A percentile compares a stretch with the other conserved stretches of the same genome.
phyloP scores from a whole-genome alignment of 2,888 invertebrate genomes.

The Teinopalpus imperialis region DNA sequence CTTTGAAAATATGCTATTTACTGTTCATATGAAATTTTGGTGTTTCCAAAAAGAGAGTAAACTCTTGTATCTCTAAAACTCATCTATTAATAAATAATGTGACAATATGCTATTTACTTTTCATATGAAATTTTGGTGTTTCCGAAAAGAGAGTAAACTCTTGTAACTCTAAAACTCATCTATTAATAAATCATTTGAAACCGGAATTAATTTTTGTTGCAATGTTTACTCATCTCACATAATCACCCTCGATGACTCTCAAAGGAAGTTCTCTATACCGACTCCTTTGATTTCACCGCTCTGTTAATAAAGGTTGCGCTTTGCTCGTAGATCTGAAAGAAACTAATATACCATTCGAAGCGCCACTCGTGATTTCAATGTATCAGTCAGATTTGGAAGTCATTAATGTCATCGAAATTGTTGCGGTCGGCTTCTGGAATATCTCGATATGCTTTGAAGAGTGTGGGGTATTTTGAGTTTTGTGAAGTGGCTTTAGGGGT shows the following conservation, averaged over 20 bases:
- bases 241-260: constrained; percentile 64
- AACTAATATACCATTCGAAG: constrained; percentile 55
- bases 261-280: constrained; percentile 45
- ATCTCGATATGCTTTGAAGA: constrained; percentile 27
- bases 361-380: constrained; percentile 56
- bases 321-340: constrained; percentile 41
- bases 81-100: too few species aligned
- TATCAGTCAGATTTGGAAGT: constrained; percentile 63
- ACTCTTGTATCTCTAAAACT: too few species aligned
- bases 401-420: constrained; percentile 76
- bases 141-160: too few species aligned
- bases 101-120: too few species aligned
- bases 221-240: constrained; percentile 32
- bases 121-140: too few species aligned
- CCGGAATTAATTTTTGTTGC: constrained; percentile 13
- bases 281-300: constrained; percentile 66
- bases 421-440: constrained; percentile 66
- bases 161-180: too few species aligned
- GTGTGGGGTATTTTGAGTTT: constrained; percentile 37
- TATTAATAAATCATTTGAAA: constrained; percentile 6
- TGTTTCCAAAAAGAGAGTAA: too few species aligned
- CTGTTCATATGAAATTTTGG: too few species aligned
- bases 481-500: constrained; percentile 38
- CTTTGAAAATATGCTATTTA: too few species aligned
- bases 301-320: constrained; percentile 51